These are phyloP conservation scores for Montipora cactus DNA, from an alignment of 64 coral and sea anemone species.

Conservation along the genomic window DNA sequence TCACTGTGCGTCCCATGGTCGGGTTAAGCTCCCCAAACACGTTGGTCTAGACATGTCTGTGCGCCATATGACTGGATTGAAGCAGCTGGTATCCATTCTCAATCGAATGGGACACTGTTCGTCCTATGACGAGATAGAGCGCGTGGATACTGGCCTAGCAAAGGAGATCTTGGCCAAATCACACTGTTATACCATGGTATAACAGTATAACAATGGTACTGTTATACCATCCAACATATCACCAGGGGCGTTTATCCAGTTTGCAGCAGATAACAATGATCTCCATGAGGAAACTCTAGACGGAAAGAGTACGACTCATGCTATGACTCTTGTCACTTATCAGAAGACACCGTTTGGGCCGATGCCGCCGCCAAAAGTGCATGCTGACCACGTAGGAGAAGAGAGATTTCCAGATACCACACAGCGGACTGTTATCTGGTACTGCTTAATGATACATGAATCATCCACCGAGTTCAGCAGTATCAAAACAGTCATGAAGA, in stretches of 20 bases:
- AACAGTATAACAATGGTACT: background rate
- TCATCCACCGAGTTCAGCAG: slow-evolving; percentile 45
- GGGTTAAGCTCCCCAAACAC: slow-evolving; percentile 31
- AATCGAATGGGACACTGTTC: slow-evolving; percentile 65
- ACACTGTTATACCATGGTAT: too few relatives aligned
- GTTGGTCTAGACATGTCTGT: slow-evolving; percentile 33
- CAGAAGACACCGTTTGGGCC: slow-evolving; percentile 47
- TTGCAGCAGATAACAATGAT: slow-evolving; percentile 72
- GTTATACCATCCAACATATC: slow-evolving; percentile 61
- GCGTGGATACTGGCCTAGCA: slow-evolving; percentile 39
- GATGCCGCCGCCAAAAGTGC: background rate
- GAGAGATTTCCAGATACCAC: background rate
- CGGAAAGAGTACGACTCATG: slow-evolving; percentile 62
- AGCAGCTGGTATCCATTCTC: slow-evolving; percentile 47
- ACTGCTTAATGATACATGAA: slow-evolving; percentile 57
- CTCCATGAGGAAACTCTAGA: slow-evolving; percentile 64
- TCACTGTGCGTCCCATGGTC: slow-evolving; percentile 26
- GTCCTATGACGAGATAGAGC: slow-evolving; percentile 58
- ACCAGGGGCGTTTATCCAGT: slow-evolving; percentile 33
- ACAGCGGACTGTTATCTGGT: background rate
- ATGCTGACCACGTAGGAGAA: background rate
- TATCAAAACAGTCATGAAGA: slow-evolving; percentile 58
- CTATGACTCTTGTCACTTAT: slow-evolving; percentile 52
- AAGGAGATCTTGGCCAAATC: slow-evolving; percentile 13
- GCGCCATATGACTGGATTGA: slow-evolving; percentile 14